A percentile compares a stretch with the other conserved stretches of the same genome.
These are phyloP conservation scores for Cnemophilus loriae DNA, from an alignment of 2,113 vertebrate species.

Conservation along the genomic window DNA sequence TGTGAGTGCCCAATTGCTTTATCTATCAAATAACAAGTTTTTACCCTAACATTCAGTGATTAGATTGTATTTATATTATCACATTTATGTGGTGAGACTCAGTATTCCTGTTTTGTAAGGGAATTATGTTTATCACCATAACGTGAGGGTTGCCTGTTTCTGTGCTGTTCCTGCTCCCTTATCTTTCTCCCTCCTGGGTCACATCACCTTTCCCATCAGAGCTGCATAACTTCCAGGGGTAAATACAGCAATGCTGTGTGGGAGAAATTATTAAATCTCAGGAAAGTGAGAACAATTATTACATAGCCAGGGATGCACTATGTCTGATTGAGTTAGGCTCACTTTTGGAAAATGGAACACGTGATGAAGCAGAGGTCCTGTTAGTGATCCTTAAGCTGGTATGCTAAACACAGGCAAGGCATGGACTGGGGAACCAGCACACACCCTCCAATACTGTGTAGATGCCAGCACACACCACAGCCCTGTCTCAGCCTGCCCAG, in stretches of 20 bases:
- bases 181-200: neutral
- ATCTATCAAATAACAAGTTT: neutral
- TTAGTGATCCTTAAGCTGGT: neutral
- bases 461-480: neutral
- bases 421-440: neutral
- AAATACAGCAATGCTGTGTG: neutral
- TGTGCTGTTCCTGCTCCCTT: neutral
- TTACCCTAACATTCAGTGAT: neutral
- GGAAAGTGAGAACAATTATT: neutral
- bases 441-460: rapidly evolving
- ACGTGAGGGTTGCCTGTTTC: rapidly evolving
- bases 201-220: neutral
- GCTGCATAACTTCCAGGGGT: neutral
- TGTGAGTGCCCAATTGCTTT: conserved; percentile 77
- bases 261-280: neutral
- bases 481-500: neutral
- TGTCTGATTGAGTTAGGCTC: neutral
- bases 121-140: neutral
- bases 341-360: neutral
- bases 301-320: rapidly evolving
- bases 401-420: neutral
- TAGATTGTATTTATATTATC: neutral
- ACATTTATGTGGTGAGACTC: neutral
- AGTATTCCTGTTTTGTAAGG: neutral
- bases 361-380: neutral